A percentile compares a stretch with the other conserved stretches of the same genome.
These are phyloP conservation scores for Terrapene triunguis DNA, from an alignment of 2,113 vertebrate species.

Conservation along the genomic window DNA sequence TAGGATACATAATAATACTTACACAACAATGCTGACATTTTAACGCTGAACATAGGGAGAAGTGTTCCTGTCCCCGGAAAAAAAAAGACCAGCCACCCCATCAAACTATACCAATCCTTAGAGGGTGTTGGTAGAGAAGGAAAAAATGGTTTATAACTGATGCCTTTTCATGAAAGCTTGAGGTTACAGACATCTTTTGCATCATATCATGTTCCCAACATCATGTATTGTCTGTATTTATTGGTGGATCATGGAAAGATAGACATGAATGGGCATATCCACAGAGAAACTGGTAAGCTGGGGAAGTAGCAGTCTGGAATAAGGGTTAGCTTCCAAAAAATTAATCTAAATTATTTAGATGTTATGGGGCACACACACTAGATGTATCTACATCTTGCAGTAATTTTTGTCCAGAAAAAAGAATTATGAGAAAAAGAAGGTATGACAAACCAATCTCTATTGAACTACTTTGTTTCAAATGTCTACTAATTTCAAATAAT, in stretches of 20 bases:
- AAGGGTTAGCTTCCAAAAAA: not conserved
- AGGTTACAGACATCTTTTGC: slow-evolving; percentile 74
- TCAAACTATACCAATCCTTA: slow-evolving; percentile 71
- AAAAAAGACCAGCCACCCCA: slow-evolving; percentile 46
- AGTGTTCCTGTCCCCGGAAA: slow-evolving; percentile 62
- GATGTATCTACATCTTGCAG: slow-evolving; percentile 28
- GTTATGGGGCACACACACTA: slow-evolving; percentile 8
- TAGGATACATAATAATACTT: slow-evolving; percentile 74
- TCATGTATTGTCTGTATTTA: slow-evolving; percentile 8
- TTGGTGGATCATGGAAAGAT: too few species aligned
- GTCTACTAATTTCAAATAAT: not conserved
- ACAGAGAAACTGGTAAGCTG: too few species aligned
- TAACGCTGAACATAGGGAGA: slow-evolving; percentile 55
- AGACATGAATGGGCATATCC: too few species aligned
- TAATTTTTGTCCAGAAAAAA: slow-evolving; percentile 34
- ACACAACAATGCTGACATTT: slow-evolving; percentile 78
- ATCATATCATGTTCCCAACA: slow-evolving; percentile 61
- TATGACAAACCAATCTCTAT: slow-evolving; percentile 23
- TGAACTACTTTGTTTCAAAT: not conserved
- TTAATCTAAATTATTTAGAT: slow-evolving; percentile 30
- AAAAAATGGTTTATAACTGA: slow-evolving; percentile 67
- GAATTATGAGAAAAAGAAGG: not conserved
- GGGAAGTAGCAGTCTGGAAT: slow-evolving; percentile 50
- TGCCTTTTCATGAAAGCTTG: slow-evolving; percentile 61
- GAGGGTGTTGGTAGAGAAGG: slow-evolving; percentile 62